Percentiles rank a stretch among this genome's conserved stretches.
Conservation (phyloP, 2,888 invertebrate species). For the Poecilus cupreus region DNA sequence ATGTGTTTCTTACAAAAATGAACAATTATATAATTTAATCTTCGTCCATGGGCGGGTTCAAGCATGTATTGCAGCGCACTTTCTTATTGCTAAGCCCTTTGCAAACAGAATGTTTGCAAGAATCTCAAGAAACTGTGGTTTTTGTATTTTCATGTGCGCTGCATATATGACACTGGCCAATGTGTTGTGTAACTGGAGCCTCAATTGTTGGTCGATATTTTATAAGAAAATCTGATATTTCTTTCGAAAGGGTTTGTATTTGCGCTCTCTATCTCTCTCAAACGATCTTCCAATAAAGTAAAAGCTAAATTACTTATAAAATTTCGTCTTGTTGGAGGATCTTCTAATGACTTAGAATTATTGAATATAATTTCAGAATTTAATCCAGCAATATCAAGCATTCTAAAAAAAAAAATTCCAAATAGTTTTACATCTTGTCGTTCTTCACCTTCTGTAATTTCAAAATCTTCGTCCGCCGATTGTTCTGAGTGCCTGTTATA, state of each 20-base stretch:
- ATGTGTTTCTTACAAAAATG: no score
- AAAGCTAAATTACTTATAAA: not conserved
- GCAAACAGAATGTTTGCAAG: no score
- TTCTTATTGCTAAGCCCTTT: no score
- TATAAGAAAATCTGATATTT: not conserved
- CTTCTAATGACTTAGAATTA: not conserved
- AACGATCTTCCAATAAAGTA: not conserved
- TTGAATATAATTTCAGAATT: not conserved
- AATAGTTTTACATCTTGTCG: constrained; percentile 24
- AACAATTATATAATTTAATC: no score
- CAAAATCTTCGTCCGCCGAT: constrained; percentile 26
- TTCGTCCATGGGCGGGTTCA: no score
- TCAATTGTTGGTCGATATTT: not conserved
- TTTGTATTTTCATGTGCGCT: no score
- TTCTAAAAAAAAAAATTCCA: constrained; percentile 4
- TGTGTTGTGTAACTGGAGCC: not conserved
- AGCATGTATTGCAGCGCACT: no score
- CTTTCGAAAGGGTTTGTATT: not conserved
- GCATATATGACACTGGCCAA: no score
- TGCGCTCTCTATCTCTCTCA: not conserved
- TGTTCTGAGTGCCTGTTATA: constrained; percentile 46
- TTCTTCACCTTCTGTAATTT: not conserved
- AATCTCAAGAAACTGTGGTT: no score
- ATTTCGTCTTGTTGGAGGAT: not conserved
- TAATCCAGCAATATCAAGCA: not conserved